Conservation (phyloP, 1,140 invertebrate species). For the Lasioglossum baleicum region DNA sequence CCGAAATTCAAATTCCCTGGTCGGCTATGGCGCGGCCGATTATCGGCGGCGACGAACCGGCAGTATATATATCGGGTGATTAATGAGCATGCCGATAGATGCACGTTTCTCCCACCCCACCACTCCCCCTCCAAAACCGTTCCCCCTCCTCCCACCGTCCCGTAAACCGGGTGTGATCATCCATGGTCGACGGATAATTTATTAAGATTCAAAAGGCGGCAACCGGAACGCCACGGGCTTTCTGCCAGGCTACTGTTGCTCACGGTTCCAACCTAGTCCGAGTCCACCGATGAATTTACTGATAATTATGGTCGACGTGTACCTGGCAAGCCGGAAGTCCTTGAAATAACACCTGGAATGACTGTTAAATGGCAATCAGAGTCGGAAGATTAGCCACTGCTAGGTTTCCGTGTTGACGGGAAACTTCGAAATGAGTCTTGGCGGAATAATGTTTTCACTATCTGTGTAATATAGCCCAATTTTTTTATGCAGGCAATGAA, state of each 20-base stretch:
- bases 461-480: too few relatives aligned
- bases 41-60: slow-evolving; percentile 60
- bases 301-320: slow-evolving; percentile 35
- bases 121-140: slow-evolving; percentile 38
- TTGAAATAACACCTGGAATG: neutral
- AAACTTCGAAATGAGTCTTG: too few relatives aligned
- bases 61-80: slow-evolving; percentile 62
- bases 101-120: slow-evolving; percentile 32
- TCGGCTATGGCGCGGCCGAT: slow-evolving; percentile 62
- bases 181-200: slow-evolving; percentile 69
- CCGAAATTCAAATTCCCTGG: slow-evolving; percentile 67
- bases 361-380: neutral
- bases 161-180: slow-evolving; percentile 9
- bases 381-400: neutral
- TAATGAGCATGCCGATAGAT: slow-evolving; percentile 72
- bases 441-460: too few relatives aligned
- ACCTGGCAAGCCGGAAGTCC: slow-evolving; percentile 4
- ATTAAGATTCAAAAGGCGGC: slow-evolving; percentile 72
- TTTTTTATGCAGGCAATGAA: too few relatives aligned
- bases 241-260: slow-evolving; percentile 42
- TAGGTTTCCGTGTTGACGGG: too few relatives aligned
- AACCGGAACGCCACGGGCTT: slow-evolving; percentile 57
- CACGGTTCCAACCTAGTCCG: slow-evolving; percentile 37
- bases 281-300: slow-evolving; percentile 28
- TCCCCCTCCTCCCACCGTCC: slow-evolving; percentile 13